Evolutionary conservation across 2,888 invertebrate genomes (phyloP).

Genomic region (Subacronicta megacephala): DNA sequence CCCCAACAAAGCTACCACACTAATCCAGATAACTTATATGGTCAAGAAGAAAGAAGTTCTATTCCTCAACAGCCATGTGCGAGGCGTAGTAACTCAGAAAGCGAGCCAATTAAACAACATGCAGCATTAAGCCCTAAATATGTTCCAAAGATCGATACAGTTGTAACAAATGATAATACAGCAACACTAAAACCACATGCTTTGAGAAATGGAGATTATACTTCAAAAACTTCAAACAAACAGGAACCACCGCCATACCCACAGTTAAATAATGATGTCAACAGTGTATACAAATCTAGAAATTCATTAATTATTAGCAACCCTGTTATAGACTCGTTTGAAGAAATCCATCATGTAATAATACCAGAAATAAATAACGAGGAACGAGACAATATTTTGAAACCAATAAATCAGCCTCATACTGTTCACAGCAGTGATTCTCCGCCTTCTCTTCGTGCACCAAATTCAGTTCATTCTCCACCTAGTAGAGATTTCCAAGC

Average conservation of each 20-base stretch:
- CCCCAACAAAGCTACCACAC: constrained; percentile 23
- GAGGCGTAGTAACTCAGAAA: constrained; percentile 36
- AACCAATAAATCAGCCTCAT: constrained; percentile 1
- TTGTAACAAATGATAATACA: constrained; percentile 14
- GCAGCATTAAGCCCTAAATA: constrained; percentile 31
- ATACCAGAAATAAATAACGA: constrained; percentile 18
- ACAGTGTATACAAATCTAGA: constrained; percentile 8
- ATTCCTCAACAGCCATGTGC: constrained; percentile 54
- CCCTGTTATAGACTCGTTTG: constrained; percentile 28
- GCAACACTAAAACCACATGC: constrained; percentile 35
- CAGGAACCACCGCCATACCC: constrained; percentile 4
- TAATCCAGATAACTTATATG: constrained; percentile 32
- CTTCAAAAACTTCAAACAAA: background rate
- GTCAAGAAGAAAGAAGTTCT: constrained; percentile 13
- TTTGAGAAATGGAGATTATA: constrained; percentile 30
- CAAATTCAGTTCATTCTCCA: constrained; percentile 1
- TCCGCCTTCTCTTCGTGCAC: background rate
- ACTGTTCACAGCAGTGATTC: constrained; percentile 11
- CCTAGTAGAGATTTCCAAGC: constrained; percentile 1
- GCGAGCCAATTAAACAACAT: constrained; percentile 19
- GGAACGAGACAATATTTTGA: constrained; percentile 5
- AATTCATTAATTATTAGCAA: constrained; percentile 26
- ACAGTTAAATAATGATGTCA: constrained; percentile 5
- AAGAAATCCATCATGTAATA: constrained; percentile 39
- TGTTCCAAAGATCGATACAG: constrained; percentile 22